These are phyloP conservation scores for Drymonia ruficornis DNA, from an alignment of 2,888 invertebrate genomes.

Conservation along the genomic window DNA sequence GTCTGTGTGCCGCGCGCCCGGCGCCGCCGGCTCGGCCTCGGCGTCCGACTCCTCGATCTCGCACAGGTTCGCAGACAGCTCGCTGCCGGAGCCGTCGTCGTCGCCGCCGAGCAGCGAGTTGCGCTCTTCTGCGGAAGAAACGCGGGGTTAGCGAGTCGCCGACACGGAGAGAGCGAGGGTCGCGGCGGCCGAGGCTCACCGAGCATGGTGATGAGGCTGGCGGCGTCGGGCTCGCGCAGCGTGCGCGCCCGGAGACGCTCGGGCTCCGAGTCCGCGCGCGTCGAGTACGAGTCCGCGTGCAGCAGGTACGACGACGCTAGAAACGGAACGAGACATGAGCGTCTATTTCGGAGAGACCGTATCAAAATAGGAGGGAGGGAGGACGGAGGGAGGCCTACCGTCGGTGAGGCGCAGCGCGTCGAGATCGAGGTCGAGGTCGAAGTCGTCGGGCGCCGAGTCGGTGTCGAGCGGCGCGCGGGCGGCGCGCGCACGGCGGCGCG, in stretches of 20 bases:
- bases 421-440: constrained; percentile 34
- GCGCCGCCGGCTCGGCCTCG: constrained; percentile 79
- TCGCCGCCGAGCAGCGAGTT: constrained; percentile 89
- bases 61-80: constrained; percentile 94
- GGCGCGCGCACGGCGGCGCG: constrained; percentile 36
- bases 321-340: constrained; percentile 7
- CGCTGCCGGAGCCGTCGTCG: constrained; percentile 89
- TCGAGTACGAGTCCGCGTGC: constrained; percentile 93
- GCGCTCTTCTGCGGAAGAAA: constrained; percentile 85
- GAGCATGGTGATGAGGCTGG: constrained; percentile 88
- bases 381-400: constrained; percentile 39
- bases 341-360: not conserved
- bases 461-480: constrained; percentile 44
- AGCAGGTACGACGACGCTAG: constrained; percentile 89
- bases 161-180: not conserved
- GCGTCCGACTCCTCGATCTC: constrained; percentile 96
- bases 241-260: constrained; percentile 69
- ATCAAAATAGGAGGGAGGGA: constrained; percentile 2
- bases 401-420: constrained; percentile 49
- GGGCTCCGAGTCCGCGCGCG: constrained; percentile 76
- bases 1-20: constrained; percentile 59
- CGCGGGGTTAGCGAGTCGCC: not conserved
- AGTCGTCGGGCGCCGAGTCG: constrained; percentile 60
- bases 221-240: constrained; percentile 85
- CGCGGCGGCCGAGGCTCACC: constrained; percentile 58